Percentiles rank a stretch among this genome's conserved stretches.
These are phyloP conservation scores for Epinotia brunnichana DNA, from an alignment of 2,888 invertebrate species.

Conservation along the genomic window DNA sequence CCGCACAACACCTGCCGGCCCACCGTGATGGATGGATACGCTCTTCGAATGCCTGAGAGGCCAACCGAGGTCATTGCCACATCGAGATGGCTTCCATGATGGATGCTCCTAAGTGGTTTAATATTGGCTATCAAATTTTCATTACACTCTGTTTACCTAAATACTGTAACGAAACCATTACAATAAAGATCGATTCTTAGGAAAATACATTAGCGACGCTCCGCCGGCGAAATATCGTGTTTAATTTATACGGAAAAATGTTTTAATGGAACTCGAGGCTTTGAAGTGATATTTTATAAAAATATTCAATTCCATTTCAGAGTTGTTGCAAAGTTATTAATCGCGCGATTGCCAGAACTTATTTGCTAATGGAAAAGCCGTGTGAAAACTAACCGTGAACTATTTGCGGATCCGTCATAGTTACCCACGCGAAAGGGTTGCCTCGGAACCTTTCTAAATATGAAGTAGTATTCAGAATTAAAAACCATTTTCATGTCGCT, in stretches of 20 bases:
- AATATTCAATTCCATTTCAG: constrained; percentile 23
- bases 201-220: constrained; percentile 3
- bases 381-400: constrained; percentile 34
- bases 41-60: constrained; percentile 30
- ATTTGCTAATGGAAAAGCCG: constrained; percentile 36
- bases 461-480: constrained; percentile 11
- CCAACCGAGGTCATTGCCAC: constrained; percentile 32
- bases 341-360: constrained; percentile 14
- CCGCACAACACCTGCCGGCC: constrained; percentile 16
- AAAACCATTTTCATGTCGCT: constrained; percentile 14
- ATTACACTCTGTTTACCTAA: constrained; percentile 36
- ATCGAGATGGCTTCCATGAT: constrained; percentile 38
- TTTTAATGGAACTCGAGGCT: constrained; percentile 6
- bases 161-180: constrained; percentile 10
- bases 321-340: constrained; percentile 28
- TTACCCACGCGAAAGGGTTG: constrained; percentile 13
- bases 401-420: constrained; percentile 34
- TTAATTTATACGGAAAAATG: constrained; percentile 24
- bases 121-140: constrained; percentile 35
- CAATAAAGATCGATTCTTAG: constrained; percentile 21
- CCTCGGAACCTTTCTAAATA: constrained; percentile 10
- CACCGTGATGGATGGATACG: constrained; percentile 40
- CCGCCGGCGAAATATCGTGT: constrained; percentile 9
- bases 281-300: constrained; percentile 14
- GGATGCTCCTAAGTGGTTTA: constrained; percentile 30